Base-by-base conservation (phyloP, 2,113 vertebrate genomes). In the Ploceus nigricollis region DNA sequence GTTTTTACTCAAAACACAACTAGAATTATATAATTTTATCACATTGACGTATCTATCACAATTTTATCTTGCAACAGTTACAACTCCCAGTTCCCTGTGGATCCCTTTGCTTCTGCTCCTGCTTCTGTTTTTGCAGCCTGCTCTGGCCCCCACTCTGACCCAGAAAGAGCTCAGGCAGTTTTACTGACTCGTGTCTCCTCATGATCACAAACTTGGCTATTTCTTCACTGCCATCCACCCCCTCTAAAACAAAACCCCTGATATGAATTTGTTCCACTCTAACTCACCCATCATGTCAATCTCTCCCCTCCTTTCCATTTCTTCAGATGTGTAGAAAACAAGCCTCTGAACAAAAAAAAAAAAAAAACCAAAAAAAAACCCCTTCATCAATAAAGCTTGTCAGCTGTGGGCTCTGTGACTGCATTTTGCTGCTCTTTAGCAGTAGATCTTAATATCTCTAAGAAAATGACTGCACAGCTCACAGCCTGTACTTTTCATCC, bases 401-500 rank as follows among this genome's bases (percentile, higher is more conserved):
- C 87, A 95, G 90, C 85, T 96, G 93, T 80, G 69, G 57, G 40
- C 35, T 88, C 53, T 80, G 77, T 66, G 40, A 22, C 63, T 94
- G 56, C 11, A 42, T 96, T 96, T 96, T 75, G 51, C 60, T 78
- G 6, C 51, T 95, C 60, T 93, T 96, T 63, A 78, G 60, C 51
- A 81, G 71, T 39, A 92, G 64, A 90, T 90, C 94, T 86, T 94
- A 75, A 48, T 83, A 90, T 82, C 35, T 40, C 64, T 78, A 78
- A 88, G 71, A 90, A 91, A 96, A 93, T 88, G 63, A 95, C 78
- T 96, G 71, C 76, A 68, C 79, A 77, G 40, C 82, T 42, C 81
- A 70, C 50, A 93, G 82, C 33, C 85, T 87, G 31, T 90, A 89
- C 50, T 95, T 94, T 91, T 92, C 82, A 83, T 75, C 82, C 75